phyloP scores from a whole-genome alignment of 2,113 vertebrate genomes.

The Esox niger region DNA sequence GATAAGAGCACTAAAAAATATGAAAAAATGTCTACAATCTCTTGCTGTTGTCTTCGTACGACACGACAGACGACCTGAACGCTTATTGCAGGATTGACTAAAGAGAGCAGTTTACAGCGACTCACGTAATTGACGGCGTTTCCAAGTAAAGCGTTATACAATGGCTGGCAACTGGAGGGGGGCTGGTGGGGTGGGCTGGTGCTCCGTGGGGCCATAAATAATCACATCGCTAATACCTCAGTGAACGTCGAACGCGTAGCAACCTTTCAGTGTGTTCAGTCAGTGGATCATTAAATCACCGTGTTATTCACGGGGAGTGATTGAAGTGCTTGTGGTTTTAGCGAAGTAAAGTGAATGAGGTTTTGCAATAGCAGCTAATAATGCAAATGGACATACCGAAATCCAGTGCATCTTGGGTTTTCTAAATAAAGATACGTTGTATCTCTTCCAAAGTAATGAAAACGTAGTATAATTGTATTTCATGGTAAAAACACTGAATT shows the following conservation, averaged over 20 bases:
- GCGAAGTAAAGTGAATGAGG: slow-evolving; percentile 7
- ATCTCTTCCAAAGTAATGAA: slow-evolving; percentile 19
- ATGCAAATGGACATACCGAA: slow-evolving; percentile 41
- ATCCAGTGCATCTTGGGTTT: slow-evolving; percentile 49
- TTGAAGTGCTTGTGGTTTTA: slow-evolving; percentile 13
- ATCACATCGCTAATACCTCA: background rate
- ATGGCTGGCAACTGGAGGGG: too few species aligned
- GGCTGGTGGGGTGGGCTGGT: too few species aligned
- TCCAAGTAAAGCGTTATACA: background rate
- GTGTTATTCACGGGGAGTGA: background rate
- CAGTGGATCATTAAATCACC: background rate
- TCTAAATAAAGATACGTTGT: slow-evolving; percentile 28
- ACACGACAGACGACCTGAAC: slow-evolving; percentile 21
- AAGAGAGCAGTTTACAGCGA: background rate
- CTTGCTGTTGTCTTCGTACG: slow-evolving; percentile 15
- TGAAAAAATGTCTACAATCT: background rate
- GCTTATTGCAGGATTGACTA: slow-evolving; percentile 25
- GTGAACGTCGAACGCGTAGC: background rate
- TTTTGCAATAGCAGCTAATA: slow-evolving; percentile 38
- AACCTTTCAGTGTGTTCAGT: background rate
- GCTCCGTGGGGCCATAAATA: background rate
- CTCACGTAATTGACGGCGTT: background rate
- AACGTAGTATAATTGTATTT: slow-evolving; percentile 13
- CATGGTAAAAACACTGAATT: background rate
- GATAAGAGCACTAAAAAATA: too few species aligned